Conservation (phyloP, 2,888 invertebrate genomes). For the Torymus auratus region DNA sequence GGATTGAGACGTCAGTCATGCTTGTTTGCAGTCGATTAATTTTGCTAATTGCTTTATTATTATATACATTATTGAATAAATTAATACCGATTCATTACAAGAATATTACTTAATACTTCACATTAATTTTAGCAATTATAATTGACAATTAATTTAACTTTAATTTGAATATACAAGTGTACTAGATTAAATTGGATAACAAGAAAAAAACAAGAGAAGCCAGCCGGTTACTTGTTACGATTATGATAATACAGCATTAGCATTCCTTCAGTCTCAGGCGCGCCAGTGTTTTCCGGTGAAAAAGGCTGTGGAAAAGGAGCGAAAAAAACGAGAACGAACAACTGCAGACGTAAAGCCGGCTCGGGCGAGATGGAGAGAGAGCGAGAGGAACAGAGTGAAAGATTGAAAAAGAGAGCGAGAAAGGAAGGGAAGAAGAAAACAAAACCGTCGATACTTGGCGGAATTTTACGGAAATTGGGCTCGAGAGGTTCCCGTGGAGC, state of each 20-base stretch:
- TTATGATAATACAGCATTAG: constrained; percentile 56
- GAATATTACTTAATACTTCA: too few species aligned
- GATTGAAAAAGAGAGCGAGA: too few species aligned
- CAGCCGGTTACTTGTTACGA: constrained; percentile 54
- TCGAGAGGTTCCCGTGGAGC: constrained; percentile 60
- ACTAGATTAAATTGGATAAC: not conserved
- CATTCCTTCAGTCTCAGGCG: constrained; percentile 59
- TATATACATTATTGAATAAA: too few species aligned
- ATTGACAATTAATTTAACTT: too few species aligned
- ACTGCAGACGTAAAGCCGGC: constrained; percentile 19
- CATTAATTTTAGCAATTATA: too few species aligned
- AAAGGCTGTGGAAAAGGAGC: constrained; percentile 1
- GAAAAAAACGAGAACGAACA: not conserved
- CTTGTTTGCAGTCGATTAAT: too few species aligned
- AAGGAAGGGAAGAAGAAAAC: constrained; percentile 60
- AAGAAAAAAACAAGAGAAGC: not conserved
- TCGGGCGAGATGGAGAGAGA: too few species aligned
- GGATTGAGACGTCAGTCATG: too few species aligned
- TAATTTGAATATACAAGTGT: too few species aligned
- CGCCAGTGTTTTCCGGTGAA: constrained; percentile 31
- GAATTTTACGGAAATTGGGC: constrained; percentile 65
- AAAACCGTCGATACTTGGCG: constrained; percentile 61
- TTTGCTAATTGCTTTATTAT: too few species aligned
- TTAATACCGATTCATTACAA: too few species aligned
- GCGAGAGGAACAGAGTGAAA: too few species aligned